Conservation (phyloP, 2,888 invertebrate genomes). For the Drosophila meridiana region DNA sequence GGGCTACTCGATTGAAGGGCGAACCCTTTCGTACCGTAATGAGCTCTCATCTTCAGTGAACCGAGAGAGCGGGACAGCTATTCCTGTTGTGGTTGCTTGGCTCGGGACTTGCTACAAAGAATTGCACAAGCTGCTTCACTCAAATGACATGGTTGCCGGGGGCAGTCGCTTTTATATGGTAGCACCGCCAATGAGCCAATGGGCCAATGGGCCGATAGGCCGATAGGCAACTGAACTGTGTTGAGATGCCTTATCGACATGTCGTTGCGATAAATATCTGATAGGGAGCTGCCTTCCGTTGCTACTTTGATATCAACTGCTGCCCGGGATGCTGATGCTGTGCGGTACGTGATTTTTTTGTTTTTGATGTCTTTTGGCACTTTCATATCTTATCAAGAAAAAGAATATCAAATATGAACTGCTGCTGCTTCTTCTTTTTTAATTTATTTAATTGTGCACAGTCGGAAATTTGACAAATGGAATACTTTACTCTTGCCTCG, state of each 20-base stretch:
- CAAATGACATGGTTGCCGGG: constrained; percentile 53
- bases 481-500: constrained; percentile 5
- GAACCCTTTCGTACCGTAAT: constrained; percentile 50
- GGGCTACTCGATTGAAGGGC: constrained; percentile 14
- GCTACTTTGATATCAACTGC: constrained; percentile 53
- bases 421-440: constrained; percentile 20
- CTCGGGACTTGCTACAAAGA: constrained; percentile 26
- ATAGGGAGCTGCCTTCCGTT: constrained; percentile 16
- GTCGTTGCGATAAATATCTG: constrained; percentile 25
- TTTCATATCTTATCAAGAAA: constrained; percentile 45
- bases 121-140: constrained; percentile 40
- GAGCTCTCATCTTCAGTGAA: constrained; percentile 50
- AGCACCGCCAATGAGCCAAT: background rate
- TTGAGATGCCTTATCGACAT: constrained; percentile 44
- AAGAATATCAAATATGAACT: background rate
- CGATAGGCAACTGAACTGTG: constrained; percentile 26
- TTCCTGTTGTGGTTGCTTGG: constrained; percentile 39
- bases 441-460: constrained; percentile 68
- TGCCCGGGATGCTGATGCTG: constrained; percentile 47
- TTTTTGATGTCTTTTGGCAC: constrained; percentile 47
- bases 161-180: constrained; percentile 58
- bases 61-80: constrained; percentile 41
- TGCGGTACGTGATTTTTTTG: constrained; percentile 25
- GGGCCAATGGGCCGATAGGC: background rate
- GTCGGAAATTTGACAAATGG: constrained; percentile 15